Evolutionary conservation across 1,140 invertebrate genomes (phyloP), one percentile per base, ranked within the genome.

Genomic region (Neodiprion pinetum): DNA sequence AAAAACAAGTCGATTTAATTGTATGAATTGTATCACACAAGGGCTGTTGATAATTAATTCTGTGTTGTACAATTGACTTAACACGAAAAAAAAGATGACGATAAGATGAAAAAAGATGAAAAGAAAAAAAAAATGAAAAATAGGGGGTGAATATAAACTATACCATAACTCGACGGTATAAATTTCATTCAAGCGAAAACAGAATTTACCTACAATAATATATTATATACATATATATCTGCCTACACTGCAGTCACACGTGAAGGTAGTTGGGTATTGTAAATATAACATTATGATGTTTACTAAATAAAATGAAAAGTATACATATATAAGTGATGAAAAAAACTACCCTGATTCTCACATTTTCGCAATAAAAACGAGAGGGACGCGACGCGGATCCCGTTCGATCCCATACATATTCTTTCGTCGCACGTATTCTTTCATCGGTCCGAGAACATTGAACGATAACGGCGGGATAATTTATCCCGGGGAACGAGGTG

Each of bases 241-340:
- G 53, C 75, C 76, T 74, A 77, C 80, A 81, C 77, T 78, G 76
- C 82, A 83, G 81, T 81, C 78, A 83, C 81, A 83, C 81, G 82
- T 84, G 82, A 82, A 81, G 80, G 67, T 84, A 84, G 80, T 84
- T 84, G 84, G 81, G 78, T 80, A 84, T 84, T 84, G 83, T 84
- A 84, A 75, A 84, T 84, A 84, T 75, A 78, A 75, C 75, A 84
- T 79, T 80, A 81, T 79, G 78, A 84, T 84, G 81, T 84, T 84
- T 84, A 84, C 72, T 84, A 84, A 84, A 84, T 84, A 84, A 84
- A 83, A 75, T 72, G 73, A 74, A 74, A 73, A 69, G 40, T 65
- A 76, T 68, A 61, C 50, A 72, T 21, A 9, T 48, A 40, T 40
- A 40, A 40, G 28, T 40, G 28, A 5, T 1, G 28, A 40, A 40